Base-by-base conservation (phyloP, 2,797 vertebrate genomes). In the Agapornis canus region DNA sequence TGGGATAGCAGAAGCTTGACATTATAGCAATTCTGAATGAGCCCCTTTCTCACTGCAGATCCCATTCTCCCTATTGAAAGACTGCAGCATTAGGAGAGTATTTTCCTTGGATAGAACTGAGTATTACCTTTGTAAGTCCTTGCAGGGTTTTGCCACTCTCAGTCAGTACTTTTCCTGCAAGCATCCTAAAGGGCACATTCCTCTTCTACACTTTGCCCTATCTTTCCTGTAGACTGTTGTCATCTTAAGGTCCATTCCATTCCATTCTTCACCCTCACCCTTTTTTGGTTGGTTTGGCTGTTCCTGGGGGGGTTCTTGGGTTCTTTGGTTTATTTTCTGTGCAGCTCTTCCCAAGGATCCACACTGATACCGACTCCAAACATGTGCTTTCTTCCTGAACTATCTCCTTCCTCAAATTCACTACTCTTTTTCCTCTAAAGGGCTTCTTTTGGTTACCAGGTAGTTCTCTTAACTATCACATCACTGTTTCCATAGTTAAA, bases 1-100 rank as follows among this genome's bases (percentile, higher is more conserved):
- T 63, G n/a, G 31, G 45, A 68, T 13, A 26, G 18, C 8, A 43
- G 32, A 52, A 78, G 69, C 32, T 22, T 68, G 42, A 17, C n/a
- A 6, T 66, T 35, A 13, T 2, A 76, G 22, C 47, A 43, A 14
- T 20, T 73, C 66, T 35, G n/a, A 73, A n/a, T 27, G 39, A 57
- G 13, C 13, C 21, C 47, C 31, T 27, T 75, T 60, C 42, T n/a
- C 57, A n/a, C 54, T 21, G 54, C 0, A 51, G 47, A 86, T 59
- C 23, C 25, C 17, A 22, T 37, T 47, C 47, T 84, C 39, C 2
- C 0, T 0, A 5, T 6, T 9, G 21, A 20, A 39, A 42, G 43
- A 5, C 10, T 15, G 9, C 64, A 90, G 31, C 25, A 68, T 13
- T 9, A 69, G 27, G 27, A 10, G 8, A 77, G 2, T 31, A 17